Percentiles rank a stretch among this genome's conserved stretches.
Evolutionary conservation across 37 sponge, comb jelly and placozoan species (phyloP).

Genomic region (Chondrosia reniformis): DNA sequence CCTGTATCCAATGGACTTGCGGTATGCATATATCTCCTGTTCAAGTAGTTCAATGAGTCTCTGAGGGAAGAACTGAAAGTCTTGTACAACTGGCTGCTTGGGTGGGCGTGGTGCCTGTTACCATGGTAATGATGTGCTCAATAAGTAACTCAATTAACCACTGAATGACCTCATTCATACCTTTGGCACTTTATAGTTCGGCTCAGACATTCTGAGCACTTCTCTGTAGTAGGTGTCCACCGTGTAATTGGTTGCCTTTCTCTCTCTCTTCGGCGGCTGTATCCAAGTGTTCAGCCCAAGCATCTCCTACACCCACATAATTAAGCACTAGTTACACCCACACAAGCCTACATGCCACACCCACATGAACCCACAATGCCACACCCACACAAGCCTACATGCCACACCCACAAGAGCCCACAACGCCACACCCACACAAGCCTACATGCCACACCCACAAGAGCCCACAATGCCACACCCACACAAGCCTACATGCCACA

Average conservation of each 20-base stretch:
- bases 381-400: too few species aligned
- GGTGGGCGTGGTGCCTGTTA: slow-evolving; percentile 95
- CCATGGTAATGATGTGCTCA: not conserved
- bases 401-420: not conserved
- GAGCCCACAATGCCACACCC: not conserved
- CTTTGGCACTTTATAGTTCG: slow-evolving; percentile 89
- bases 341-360: not conserved
- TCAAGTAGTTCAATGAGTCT: slow-evolving; percentile 93
- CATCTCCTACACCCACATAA: slow-evolving; percentile 21
- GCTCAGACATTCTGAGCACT: slow-evolving; percentile 91
- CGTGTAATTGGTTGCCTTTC: slow-evolving; percentile 92
- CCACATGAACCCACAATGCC: not conserved
- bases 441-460: not conserved
- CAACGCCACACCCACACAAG: not conserved
- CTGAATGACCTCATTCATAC: slow-evolving; percentile 3
- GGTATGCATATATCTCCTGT: slow-evolving; percentile 91
- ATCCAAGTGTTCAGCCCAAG: slow-evolving; percentile 82
- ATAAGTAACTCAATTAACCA: too few species aligned
- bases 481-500: not conserved
- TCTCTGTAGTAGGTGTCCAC: slow-evolving; percentile 97
- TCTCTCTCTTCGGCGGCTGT: slow-evolving; percentile 95
- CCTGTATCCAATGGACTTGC: slow-evolving; percentile 71
- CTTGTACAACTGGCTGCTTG: slow-evolving; percentile 96
- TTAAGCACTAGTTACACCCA: not conserved
- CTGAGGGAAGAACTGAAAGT: slow-evolving; percentile 97